Evolutionary conservation across 1,140 invertebrate genomes (phyloP), one percentile per base, ranked within the genome.

Genomic region (Drosophila lacertosa): DNA sequence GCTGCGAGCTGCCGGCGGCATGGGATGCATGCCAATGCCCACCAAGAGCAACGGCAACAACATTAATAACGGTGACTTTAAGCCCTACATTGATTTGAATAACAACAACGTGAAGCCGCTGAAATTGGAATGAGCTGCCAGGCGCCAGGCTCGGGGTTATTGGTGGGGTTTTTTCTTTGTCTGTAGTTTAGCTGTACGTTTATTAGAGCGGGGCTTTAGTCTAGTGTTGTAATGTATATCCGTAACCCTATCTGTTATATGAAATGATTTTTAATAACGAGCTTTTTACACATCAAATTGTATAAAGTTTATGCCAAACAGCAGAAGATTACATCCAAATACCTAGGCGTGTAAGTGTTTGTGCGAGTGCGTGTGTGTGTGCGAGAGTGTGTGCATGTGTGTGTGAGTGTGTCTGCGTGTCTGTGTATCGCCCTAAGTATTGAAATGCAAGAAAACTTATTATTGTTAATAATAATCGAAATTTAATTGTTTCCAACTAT

Each of bases 251-350:
- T 55, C 54, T 59, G 26, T 58, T 58, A 53, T 59, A 47, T 35
- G 53, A 71, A 57, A 59, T 45, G 39, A 63, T 59, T 73, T 68
- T 64, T 22, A 66, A 57, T 35, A 48, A 67, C 48, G 42, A 77
- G 50, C 66, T 75, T 68, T 32, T 70, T 44, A 54, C 37, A 26
- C 54, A 48, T 44, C 40, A 44, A 57, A 57, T 63, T 63, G 81
- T 68, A 78, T 79, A 84, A 79, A 76, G 80, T 84, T 86, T 80
- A 84, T 80, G 80, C 80, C 80, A 77, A 70, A 66, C 80, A 88
- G 83, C 57, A 70, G 74, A 88, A 71, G 78, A 88, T 69, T 72
- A 58, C 42, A 72, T 86, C 69, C 67, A 88, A 86, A 72, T 84
- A 84, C 53, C 35, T 86, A 88, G 82, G 51, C 26, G 65, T 70